Base-by-base conservation (phyloP, 2,888 invertebrate genomes). In the Phengaris alcon region DNA sequence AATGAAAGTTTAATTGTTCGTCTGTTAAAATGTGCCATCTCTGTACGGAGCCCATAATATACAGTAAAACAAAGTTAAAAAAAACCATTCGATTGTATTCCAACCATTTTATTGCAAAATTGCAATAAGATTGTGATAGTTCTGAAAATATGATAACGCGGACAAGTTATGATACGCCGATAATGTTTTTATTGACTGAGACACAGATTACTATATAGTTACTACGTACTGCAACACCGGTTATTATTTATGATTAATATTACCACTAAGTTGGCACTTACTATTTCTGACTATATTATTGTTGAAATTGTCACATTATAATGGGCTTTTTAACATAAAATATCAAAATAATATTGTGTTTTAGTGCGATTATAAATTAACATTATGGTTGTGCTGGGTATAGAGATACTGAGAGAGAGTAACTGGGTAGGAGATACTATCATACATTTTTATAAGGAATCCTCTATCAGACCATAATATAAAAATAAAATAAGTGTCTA, bases 321-420 rank as follows among this genome's bases (percentile, higher is more conserved):
- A n/a, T n/a, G n/a, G n/a, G n/a, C n/a, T 22, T 70, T 69, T 70
- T n/a, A 48, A n/a, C n/a, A 69, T 64, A 64, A 64, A 44, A 64
- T 35, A 0, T 64, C 64, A 59, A 22, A 22, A 22, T 64, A 64
- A 64, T 64, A 64, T 35, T 12, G 35, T 35, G 6, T 64, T 35
- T 35, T 13, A 13, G 13, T 7, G 3, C 35, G 6, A 6, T 64
- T 64, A 64, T 44, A 22, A 22, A 22, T 5, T 64, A 6, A 35
- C 10, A 64, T 64, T 44, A 64, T 64, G 10, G 44, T 44, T 35
- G 35, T 64, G 35, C 64, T 64, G 7, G 10, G 6, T 12, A 6
- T 10, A n/a, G n/a, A n/a, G n/a, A n/a, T n/a, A n/a, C n/a, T n/a
- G n/a, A n/a, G n/a, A n/a, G n/a, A n/a, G n/a, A n/a, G n/a, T n/a